Conservation (phyloP, 2,888 invertebrate genomes). For the Sthenelais limicola region DNA sequence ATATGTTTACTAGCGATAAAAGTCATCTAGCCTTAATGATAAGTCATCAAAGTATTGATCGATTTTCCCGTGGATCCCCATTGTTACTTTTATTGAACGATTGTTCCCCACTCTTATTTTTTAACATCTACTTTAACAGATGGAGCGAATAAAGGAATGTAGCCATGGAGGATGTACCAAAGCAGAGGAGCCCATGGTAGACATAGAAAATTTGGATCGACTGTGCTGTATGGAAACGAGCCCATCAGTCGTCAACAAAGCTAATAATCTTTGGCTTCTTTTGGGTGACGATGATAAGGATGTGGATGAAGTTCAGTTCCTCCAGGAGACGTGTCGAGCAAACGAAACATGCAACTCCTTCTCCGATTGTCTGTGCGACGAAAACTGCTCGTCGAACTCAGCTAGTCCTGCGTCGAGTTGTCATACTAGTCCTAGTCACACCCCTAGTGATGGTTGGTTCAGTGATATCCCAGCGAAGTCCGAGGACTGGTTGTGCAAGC, state of each 20-base stretch:
- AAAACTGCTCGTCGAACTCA: constrained; percentile 24
- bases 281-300: constrained; percentile 27
- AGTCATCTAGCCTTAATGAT: too few relatives aligned
- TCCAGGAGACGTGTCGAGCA: constrained; percentile 25
- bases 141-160: constrained; percentile 1
- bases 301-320: constrained; percentile 9
- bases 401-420: not conserved
- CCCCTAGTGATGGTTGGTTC: not conserved
- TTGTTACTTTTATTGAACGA: too few relatives aligned
- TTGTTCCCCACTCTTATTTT: too few relatives aligned
- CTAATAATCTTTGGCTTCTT: too few relatives aligned
- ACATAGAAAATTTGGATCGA: constrained; percentile 40
- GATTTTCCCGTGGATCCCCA: too few relatives aligned
- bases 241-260: not conserved
- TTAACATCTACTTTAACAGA: not conserved
- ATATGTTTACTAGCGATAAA: too few relatives aligned
- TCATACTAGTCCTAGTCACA: too few relatives aligned
- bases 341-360: constrained; percentile 38
- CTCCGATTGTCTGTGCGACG: constrained; percentile 40
- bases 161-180: constrained; percentile 16
- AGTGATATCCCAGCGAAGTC: not conserved
- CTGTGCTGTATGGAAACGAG: not conserved
- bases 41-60: too few relatives aligned
- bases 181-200: constrained; percentile 6
- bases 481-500: not conserved